Base-by-base conservation (phyloP, 2,888 invertebrate genomes). In the Sipha maydis region DNA sequence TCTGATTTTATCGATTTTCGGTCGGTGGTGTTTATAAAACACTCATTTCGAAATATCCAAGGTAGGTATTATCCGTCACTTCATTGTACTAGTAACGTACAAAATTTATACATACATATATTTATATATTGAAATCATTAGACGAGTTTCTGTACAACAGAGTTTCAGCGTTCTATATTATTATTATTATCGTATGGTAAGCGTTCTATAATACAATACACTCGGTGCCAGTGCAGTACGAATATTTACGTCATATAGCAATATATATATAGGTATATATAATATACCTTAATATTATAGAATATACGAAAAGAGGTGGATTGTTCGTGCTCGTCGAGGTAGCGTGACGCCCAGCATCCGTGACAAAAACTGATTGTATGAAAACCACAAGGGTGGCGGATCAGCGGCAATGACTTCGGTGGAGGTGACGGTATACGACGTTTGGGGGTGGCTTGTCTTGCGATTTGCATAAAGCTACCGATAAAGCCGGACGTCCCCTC, bases 401-500 rank as follows among this genome's bases (percentile, higher is more conserved):
- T 48, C 48, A 48, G 48, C 14, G 48, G 48, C 48, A 48, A 48
- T 14, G 48, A 11, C 48, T 48, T 48, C 14, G 69, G 77, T 25
- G 31, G 85, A n/a, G 41, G 38, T 21, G 75, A 38, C 8, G 82
- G 38, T 48, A 14, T 48, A 48, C 14, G 48, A 14, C 48, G 48
- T 14, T 48, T 14, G n/a, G 69, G 11, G n/a, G 54, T 19, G 83
- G 83, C 56, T 76, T 48, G 61, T 80, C 80, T 73, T 41, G 61
- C 79, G 75, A 86, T 80, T 80, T 86, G 86, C 86, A 86, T 86
- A 86, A 86, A 80, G 86, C 85, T 85, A 85, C 71, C 85, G 71
- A 85, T 85, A 85, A 85, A 85, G 71, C 86, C 75, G 41, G 86
- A 86, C 86, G 31, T 80, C 31, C 86, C 73, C 71, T 71, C 54